Base-by-base conservation (phyloP, 1,140 invertebrate species). In the Drosophila kohkoa region DNA sequence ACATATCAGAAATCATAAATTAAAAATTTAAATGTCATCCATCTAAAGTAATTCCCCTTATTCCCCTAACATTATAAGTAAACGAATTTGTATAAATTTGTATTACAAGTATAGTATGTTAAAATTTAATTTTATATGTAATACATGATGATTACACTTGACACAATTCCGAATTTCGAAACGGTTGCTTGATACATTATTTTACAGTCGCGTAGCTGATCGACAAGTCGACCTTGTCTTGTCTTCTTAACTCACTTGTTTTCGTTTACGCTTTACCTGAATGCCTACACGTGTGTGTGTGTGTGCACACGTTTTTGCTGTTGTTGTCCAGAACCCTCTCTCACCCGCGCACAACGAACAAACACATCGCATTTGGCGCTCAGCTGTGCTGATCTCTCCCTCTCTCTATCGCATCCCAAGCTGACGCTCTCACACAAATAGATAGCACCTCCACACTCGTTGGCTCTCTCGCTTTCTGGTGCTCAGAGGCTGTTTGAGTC, bases 221-320 rank as follows among this genome's bases (percentile, higher is more conserved):
- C 57, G 16, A 7, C 8, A 11, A 41, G 41, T 52, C 65, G 71
- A 62, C 57, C 65, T 74, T 73, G 48, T 8, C 48, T 45, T 16
- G 13, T 28, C 41, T 38, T 35, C n/a, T 1, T 43, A 32, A 41
- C 52, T 52, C 82, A 87, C 82, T 86, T 87, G 82, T 64, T 86
- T 81, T 79, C 71, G 75, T 57, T 73, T 54, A 51, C 30, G 49
- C 46, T 60, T 45, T 82, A 68, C 69, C 48, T 71, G 63, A 30
- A 54, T 16, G 30, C 15, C 11, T 25, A n/a, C 20, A 45, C 25
- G 8, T n/a, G 41, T 54, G 10, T 8, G 46, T 60, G 30, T 80
- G 45, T 25, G 62, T 25, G 10, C 49, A 74, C 58, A 71, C 38
- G 52, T 72, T 59, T 76, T 70, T 77, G 8, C 8, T 32, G 46